Conservation (phyloP, 2,113 vertebrate genomes). For the Hippocampus abdominalis region DNA sequence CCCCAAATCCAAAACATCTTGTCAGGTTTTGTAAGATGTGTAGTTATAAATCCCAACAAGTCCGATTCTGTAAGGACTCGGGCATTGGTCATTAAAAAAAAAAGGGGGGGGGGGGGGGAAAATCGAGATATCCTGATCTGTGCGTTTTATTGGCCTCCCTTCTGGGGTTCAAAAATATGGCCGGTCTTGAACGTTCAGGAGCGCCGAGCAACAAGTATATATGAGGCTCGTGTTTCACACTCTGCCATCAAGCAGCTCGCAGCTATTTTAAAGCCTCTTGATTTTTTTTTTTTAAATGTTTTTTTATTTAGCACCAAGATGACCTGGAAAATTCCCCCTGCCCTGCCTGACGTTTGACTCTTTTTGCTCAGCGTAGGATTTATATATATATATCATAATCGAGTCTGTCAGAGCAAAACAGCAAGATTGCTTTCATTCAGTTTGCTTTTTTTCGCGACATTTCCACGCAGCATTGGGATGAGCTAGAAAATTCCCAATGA, state of each 20-base stretch:
- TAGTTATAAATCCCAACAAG: neutral
- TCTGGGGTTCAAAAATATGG: neutral
- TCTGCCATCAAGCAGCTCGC: neutral
- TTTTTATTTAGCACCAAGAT: neutral
- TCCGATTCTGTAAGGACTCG: neutral
- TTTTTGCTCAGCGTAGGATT: neutral
- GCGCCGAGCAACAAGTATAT: neutral
- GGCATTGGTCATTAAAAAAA: neutral
- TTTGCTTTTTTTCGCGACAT: no score
- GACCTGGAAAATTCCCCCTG: neutral
- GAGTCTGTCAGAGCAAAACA: neutral
- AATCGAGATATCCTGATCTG: neutral
- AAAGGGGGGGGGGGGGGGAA: neutral
- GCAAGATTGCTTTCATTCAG: neutral
- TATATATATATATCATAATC: neutral
- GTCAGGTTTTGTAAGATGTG: neutral
- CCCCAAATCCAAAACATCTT: neutral
- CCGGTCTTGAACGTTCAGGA: neutral
- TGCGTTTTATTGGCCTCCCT: constrained; percentile 1
- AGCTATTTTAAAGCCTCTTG: constrained; percentile 2
- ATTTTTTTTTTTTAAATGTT: neutral
- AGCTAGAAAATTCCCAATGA: no score
- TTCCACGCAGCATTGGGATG: neutral
- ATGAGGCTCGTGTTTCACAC: constrained; percentile 3
- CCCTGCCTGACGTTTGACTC: neutral